A percentile compares a stretch with the other conserved stretches of the same genome.
Conservation (phyloP, 2,797 vertebrate genomes). For the Gymnodraco acuticeps region DNA sequence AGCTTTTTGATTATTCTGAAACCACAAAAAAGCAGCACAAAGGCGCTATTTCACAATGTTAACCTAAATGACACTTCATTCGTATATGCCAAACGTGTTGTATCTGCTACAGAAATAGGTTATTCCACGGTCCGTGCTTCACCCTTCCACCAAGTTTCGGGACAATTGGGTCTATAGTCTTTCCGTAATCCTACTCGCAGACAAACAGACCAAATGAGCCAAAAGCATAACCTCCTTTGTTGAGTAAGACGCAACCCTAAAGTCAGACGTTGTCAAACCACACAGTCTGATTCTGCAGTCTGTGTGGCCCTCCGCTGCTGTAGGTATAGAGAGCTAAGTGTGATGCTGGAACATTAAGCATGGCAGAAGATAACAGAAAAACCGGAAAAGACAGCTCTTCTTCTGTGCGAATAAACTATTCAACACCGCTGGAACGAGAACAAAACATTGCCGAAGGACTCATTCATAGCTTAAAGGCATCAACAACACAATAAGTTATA, state of each 20-base stretch:
- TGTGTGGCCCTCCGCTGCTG: conserved; percentile 22
- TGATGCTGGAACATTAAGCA: conserved; percentile 14
- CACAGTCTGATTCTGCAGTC: not conserved
- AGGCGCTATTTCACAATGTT: no score
- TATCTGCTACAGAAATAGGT: no score
- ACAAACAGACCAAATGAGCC: no score
- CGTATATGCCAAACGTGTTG: no score
- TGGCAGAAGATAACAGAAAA: conserved; percentile 54
- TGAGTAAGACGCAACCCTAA: not conserved
- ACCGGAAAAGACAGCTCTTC: conserved; percentile 35
- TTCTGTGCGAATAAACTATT: conserved; percentile 56
- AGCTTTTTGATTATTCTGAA: no score
- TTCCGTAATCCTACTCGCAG: no score
- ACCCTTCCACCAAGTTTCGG: no score
- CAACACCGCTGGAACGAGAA: conserved; percentile 41
- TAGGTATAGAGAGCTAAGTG: conserved; percentile 22
- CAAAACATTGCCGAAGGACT: conserved; percentile 44
- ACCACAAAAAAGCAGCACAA: no score
- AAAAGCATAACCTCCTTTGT: no score
- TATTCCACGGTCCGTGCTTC: no score
- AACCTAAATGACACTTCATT: no score
- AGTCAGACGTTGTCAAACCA: conserved; percentile 34
- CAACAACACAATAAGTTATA: conserved; percentile 37
- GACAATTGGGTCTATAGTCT: no score
- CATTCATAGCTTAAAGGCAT: conserved; percentile 48